These are phyloP conservation scores for Eueremaeus valkanovi DNA, from an alignment of 2,888 invertebrate genomes.

Conservation along the genomic window DNA sequence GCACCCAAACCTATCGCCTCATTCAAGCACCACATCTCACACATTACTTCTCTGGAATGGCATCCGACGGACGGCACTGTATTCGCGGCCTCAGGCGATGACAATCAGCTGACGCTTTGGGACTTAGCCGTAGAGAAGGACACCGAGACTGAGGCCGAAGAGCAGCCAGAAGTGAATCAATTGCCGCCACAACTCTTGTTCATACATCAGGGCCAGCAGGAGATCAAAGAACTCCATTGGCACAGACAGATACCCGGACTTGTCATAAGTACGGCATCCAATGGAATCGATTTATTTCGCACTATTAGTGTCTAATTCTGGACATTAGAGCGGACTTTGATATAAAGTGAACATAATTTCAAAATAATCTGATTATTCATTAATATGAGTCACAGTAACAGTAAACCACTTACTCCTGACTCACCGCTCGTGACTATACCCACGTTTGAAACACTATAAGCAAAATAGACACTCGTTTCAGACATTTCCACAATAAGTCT, in stretches of 20 bases:
- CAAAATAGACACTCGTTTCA: too few relatives aligned
- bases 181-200: conserved; percentile 93
- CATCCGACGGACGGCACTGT: conserved; percentile 88
- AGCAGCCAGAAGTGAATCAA: conserved; percentile 57
- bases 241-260: conserved; percentile 91
- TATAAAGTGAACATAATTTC: too few relatives aligned
- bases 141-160: conserved; percentile 56
- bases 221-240: conserved; percentile 98
- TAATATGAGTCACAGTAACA: too few relatives aligned
- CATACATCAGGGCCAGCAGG: conserved; percentile 94
- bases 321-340: too few relatives aligned
- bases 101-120: conserved; percentile 95
- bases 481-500: too few relatives aligned
- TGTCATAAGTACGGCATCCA: conserved; percentile 85
- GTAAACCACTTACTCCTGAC: too few relatives aligned
- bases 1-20: conserved; percentile 70
- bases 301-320: conserved; percentile 84
- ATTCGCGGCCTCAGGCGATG: conserved; percentile 85
- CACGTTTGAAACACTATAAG: too few relatives aligned
- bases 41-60: conserved; percentile 96
- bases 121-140: conserved; percentile 88
- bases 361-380: too few relatives aligned
- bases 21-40: conserved; percentile 90
- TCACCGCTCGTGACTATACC: too few relatives aligned
- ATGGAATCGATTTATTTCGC: conserved; percentile 94